Evolutionary conservation across 2,888 invertebrate species (phyloP).

Genomic region (Drosophila aldrichi): DNA sequence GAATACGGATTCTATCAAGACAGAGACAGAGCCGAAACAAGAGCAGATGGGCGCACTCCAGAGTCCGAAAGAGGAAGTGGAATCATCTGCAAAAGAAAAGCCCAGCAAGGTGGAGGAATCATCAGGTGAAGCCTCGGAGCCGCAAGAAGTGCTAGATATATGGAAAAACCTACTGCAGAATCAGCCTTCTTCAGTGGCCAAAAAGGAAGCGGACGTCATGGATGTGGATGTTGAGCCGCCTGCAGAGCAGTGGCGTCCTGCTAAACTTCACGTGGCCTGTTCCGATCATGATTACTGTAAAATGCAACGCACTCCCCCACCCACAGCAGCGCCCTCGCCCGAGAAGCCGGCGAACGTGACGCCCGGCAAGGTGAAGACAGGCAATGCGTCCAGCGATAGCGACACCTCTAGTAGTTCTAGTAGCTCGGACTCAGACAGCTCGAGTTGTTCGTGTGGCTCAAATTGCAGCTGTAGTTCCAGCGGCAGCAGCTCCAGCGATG

Average conservation of each 20-base stretch:
- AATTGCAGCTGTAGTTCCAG: conserved; percentile 93
- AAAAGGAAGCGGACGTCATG: conserved; percentile 31
- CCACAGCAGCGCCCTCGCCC: conserved; percentile 43
- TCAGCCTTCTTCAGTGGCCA: conserved; percentile 39
- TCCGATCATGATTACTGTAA: conserved; percentile 93
- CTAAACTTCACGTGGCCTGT: conserved; percentile 87
- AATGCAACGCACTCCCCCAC: conserved; percentile 80
- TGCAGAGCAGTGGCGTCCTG: conserved; percentile 53
- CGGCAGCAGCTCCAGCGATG: conserved; percentile 87
- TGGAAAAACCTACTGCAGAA: conserved; percentile 82
- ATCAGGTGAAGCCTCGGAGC: conserved; percentile 22
- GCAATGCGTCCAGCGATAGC: conserved; percentile 84
- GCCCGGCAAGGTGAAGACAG: conserved; percentile 22
- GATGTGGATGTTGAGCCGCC: conserved; percentile 46
- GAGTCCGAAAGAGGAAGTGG: conserved; percentile 23
- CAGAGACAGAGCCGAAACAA: conserved; percentile 10
- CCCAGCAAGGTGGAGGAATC: conserved; percentile 33
- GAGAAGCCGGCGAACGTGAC: conserved; percentile 32
- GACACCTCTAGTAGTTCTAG: conserved; percentile 89
- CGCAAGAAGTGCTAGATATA: conserved; percentile 73
- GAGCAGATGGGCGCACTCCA: conserved; percentile 18
- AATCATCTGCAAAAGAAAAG: conserved; percentile 13
- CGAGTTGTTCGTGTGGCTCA: conserved; percentile 93
- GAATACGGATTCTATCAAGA: conserved; percentile 11
- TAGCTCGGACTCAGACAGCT: conserved; percentile 91